These are phyloP conservation scores for Bombus superbus DNA, from an alignment of 1,140 invertebrate genomes.

Conservation along the genomic window DNA sequence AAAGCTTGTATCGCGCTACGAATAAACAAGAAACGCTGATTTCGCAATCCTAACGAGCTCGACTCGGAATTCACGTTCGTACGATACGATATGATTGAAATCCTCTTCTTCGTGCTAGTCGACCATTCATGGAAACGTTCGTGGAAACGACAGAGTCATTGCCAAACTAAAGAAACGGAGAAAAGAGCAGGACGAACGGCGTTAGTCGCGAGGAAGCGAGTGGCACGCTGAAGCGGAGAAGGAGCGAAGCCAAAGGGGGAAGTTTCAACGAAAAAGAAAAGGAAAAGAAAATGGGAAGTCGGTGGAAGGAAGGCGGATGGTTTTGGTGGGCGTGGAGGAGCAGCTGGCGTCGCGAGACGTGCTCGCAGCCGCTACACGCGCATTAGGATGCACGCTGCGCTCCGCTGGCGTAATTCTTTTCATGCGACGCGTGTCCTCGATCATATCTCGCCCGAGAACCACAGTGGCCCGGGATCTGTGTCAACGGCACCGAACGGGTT, in stretches of 20 bases:
- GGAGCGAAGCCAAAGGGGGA: background rate
- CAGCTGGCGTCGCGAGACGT: conserved; percentile 44
- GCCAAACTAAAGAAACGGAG: no score
- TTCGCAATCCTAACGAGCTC: no score
- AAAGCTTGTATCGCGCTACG: no score
- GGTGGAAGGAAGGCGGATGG: conserved; percentile 45
- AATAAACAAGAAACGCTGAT: no score
- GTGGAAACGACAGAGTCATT: no score
- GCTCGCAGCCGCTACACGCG: conserved; percentile 34
- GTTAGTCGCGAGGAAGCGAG: background rate
- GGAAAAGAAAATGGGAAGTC: background rate
- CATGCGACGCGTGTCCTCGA: conserved; percentile 64
- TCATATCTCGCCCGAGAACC: conserved; percentile 60
- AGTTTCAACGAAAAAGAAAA: background rate
- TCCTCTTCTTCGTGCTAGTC: no score
- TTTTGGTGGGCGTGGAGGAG: conserved; percentile 55
- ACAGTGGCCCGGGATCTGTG: conserved; percentile 61
- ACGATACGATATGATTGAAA: no score
- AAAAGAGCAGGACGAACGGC: background rate
- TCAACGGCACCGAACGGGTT: conserved; percentile 55
- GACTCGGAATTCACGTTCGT: no score
- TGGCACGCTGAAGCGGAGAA: background rate
- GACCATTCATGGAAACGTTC: no score
- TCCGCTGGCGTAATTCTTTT: conserved; percentile 56
- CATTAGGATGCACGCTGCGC: conserved; percentile 54